Evolutionary conservation across 1,140 invertebrate species (phyloP), one percentile per base, ranked within the genome.

Genomic region (Campoletis sonorensis): DNA sequence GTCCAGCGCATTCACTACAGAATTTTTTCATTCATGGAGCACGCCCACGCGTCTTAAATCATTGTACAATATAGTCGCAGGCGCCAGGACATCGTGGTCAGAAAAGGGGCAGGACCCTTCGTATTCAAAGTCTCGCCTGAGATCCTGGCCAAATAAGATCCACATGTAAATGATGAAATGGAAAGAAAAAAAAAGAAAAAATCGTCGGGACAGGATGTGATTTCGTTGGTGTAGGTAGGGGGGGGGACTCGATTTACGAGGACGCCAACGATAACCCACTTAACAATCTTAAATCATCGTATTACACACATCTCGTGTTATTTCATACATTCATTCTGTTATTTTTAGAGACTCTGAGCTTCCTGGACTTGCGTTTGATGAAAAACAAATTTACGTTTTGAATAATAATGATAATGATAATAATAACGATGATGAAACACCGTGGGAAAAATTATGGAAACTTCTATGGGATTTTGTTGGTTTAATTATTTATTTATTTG

Each of bases 71-170:
- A 58, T 33, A 76, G 72, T 40, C 33, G 45, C 82, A 89, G 87
- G 88, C 88, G 89, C 89, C 88, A 88, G 87, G 86, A 90, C 51
- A 87, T 83, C 58, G 84, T 58, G 54, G 54, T 58, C 54, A 45
- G 18, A 58, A 58, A 58, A 5, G 54, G 54, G 54, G 54, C 18
- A 58, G 54, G 54, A 58, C 54, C 80, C 81, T 23, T 11, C 54
- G 2, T 64, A 21, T 13, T 11, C 49, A 27, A 26, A 21, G 84
- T 87, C 79, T 84, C 82, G 84, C 83, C 82, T 85, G 75, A 86
- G 79, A 86, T 89, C 83, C 87, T 86, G 82, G 82, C 84, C 85
- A 91, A 91, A 91, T 90, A 89, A 89, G 89, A 88, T 85, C 79
- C 90, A 90, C 84, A 83, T 90, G 90, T 8, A 45, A 10, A 13